Evolutionary conservation across 2,797 vertebrate species (phyloP).

Genomic region (Leuciscus waleckii): DNA sequence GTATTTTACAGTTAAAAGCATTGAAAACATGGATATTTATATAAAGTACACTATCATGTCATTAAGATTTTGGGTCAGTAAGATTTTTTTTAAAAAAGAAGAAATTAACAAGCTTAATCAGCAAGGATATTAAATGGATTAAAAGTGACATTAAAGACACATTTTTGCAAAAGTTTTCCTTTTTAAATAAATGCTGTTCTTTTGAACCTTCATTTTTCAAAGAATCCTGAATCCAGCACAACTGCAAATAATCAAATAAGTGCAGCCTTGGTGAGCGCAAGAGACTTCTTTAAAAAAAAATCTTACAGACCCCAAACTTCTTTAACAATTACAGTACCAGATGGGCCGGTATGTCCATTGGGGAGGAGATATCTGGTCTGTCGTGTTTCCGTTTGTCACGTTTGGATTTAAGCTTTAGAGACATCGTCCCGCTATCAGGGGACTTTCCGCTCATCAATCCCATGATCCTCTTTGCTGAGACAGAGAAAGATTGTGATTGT

Average conservation of each 20-base stretch:
- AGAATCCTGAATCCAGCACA: neutral
- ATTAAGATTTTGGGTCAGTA: neutral
- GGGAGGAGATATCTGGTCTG: slow-evolving; percentile 77
- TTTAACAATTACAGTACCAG: slow-evolving; percentile 54
- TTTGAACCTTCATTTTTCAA: neutral
- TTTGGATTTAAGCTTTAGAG: slow-evolving; percentile 65
- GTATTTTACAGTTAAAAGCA: neutral
- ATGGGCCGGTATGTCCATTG: slow-evolving; percentile 77
- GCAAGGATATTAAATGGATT: neutral
- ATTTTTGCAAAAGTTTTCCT: neutral
- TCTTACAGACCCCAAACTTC: neutral
- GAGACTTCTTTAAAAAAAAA: neutral
- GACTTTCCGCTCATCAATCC: slow-evolving; percentile 73
- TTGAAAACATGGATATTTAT: neutral
- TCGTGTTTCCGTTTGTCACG: slow-evolving; percentile 73
- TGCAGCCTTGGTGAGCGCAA: neutral
- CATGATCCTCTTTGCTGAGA: slow-evolving; percentile 82
- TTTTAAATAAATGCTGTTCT: neutral
- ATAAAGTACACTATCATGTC: neutral
- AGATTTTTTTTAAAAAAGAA: too few relatives aligned
- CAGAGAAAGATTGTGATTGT: neutral
- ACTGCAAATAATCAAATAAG: neutral
- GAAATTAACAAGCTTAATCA: neutral
- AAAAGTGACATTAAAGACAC: neutral
- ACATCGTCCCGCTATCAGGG: slow-evolving; percentile 60